Evolutionary conservation across 1,140 invertebrate genomes (phyloP).

Genomic region (Nebria ingens): DNA sequence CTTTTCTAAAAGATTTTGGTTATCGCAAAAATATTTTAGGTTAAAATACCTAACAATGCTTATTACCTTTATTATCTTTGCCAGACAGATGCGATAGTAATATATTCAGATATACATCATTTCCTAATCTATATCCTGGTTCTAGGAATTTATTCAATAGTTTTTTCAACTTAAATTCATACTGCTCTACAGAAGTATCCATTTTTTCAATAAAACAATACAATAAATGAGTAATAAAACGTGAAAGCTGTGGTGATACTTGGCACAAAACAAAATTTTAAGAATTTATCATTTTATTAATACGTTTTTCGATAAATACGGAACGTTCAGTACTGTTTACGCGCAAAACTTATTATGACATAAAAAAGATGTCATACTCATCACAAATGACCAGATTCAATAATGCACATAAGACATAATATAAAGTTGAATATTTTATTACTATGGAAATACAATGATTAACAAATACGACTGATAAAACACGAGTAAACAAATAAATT

Average conservation of each 20-base stretch:
- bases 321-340: too few relatives aligned
- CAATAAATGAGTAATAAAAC: too few relatives aligned
- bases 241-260: background rate
- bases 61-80: conserved; percentile 27
- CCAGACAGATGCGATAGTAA: conserved; percentile 37
- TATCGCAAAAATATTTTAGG: background rate
- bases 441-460: too few relatives aligned
- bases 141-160: conserved; percentile 36
- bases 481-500: too few relatives aligned
- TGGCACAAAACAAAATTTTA: background rate
- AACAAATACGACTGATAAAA: too few relatives aligned
- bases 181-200: conserved; percentile 17
- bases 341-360: background rate
- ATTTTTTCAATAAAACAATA: too few relatives aligned
- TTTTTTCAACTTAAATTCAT: conserved; percentile 28
- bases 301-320: background rate
- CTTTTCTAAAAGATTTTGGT: background rate
- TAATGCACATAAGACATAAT: too few relatives aligned
- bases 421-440: too few relatives aligned
- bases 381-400: background rate
- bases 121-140: conserved; percentile 35
- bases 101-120: conserved; percentile 41
- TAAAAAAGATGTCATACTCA: background rate
- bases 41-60: conserved; percentile 10
- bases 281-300: conserved; percentile 2